Percentiles rank a stretch among this genome's conserved stretches.
phyloP scores from a whole-genome alignment of 2,113 vertebrate genomes.

The Nesogale talazaci region DNA sequence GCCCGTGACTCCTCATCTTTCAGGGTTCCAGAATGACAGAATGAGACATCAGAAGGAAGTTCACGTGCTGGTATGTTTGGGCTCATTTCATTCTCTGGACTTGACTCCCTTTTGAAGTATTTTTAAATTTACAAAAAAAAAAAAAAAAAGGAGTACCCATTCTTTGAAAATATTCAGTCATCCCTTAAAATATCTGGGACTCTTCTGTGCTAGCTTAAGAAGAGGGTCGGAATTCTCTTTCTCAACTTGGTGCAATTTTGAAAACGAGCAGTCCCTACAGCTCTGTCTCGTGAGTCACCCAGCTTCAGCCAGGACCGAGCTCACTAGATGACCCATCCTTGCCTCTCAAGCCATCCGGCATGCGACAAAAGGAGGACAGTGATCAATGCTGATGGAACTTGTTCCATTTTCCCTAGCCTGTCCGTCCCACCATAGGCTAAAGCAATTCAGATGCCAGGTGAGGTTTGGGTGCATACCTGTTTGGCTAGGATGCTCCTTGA shows the following conservation, averaged over 20 bases:
- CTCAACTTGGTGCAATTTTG: background rate
- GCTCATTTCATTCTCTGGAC: background rate
- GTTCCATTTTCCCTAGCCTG: background rate
- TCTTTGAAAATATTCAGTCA: background rate
- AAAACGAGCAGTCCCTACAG: background rate
- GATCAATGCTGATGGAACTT: background rate
- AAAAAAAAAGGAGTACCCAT: background rate
- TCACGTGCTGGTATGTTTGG: background rate
- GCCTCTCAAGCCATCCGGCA: constrained; percentile 23
- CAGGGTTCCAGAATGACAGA: background rate
- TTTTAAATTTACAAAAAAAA: background rate
- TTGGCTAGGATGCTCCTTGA: background rate
- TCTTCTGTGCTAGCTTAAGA: background rate
- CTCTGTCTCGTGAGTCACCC: background rate
- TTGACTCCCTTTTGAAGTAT: background rate
- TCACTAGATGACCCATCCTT: background rate
- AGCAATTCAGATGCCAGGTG: background rate
- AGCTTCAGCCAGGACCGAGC: background rate
- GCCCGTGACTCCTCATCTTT: background rate
- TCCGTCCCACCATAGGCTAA: background rate
- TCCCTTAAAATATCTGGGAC: background rate
- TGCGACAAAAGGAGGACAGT: background rate
- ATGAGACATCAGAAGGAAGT: background rate
- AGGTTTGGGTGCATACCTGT: background rate
- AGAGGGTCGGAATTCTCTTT: background rate